Conservation (phyloP, 2,113 vertebrate genomes). For the Nyctibius bracteatus region DNA sequence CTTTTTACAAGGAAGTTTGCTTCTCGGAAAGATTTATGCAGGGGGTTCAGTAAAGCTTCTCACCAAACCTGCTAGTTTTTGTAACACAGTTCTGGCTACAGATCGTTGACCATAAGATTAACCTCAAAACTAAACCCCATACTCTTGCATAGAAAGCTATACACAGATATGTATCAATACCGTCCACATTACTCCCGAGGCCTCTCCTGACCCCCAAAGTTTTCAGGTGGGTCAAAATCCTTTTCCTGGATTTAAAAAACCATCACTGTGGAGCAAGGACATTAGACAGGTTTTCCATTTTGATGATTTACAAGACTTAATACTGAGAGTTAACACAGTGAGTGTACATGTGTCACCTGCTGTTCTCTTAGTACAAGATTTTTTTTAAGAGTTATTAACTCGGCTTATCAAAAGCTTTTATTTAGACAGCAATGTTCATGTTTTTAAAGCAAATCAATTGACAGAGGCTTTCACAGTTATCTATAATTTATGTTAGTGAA, state of each 20-base stretch:
- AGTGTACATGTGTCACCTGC: background rate
- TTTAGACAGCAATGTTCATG: background rate
- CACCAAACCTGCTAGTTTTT: background rate
- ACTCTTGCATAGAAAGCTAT: background rate
- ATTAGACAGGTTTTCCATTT: background rate
- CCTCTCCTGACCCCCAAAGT: background rate
- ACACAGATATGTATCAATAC: background rate
- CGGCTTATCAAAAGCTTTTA: constrained; percentile 15
- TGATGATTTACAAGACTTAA: background rate
- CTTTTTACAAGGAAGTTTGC: background rate
- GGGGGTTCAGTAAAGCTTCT: background rate
- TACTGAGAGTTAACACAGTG: background rate
- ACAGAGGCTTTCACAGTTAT: background rate
- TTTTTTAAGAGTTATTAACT: background rate
- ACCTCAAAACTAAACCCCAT: background rate
- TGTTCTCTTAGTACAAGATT: background rate
- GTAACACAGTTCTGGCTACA: background rate
- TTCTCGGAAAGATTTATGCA: background rate
- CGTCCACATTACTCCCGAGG: background rate
- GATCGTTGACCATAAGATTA: background rate
- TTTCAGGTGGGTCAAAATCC: background rate
- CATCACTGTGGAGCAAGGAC: background rate
- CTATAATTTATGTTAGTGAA: background rate
- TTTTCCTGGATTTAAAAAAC: background rate
- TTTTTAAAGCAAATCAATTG: background rate